phyloP scores from a whole-genome alignment of 2,888 invertebrate genomes.

The Heterodera filipjevi region DNA sequence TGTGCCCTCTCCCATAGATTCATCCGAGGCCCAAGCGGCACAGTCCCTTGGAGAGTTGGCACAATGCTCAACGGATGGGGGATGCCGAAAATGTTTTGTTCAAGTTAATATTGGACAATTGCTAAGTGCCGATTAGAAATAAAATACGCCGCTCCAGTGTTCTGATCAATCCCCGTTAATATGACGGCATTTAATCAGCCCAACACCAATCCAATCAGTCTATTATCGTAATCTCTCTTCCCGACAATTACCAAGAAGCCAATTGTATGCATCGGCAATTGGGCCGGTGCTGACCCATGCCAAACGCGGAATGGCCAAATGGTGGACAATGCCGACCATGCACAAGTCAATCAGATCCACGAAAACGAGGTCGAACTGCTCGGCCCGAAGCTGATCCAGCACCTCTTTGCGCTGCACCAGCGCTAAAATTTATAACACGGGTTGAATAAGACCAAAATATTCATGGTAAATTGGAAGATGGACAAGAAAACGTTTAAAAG shows the following conservation, averaged over 20 bases:
- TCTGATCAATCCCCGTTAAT: too few species aligned
- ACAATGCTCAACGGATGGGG: slow-evolving; percentile 55
- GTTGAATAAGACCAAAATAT: too few species aligned
- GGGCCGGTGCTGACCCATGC: slow-evolving; percentile 60
- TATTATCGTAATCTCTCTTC: too few species aligned
- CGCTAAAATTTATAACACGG: slow-evolving; percentile 39
- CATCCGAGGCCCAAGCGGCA: slow-evolving; percentile 53
- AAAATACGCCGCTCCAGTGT: too few species aligned
- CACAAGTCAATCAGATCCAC: slow-evolving; percentile 58
- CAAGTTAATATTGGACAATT: too few species aligned
- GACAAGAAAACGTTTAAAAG: too few species aligned
- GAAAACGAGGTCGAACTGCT: slow-evolving; percentile 57
- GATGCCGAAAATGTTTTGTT: slow-evolving; percentile 47
- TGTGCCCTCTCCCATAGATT: slow-evolving; percentile 49
- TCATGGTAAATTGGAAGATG: too few species aligned
- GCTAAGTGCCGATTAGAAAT: too few species aligned
- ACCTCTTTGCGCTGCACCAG: slow-evolving; percentile 48
- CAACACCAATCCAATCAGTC: too few species aligned
- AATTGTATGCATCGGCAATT: slow-evolving; percentile 55
- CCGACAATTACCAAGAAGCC: slow-evolving; percentile 37
- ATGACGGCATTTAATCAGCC: too few species aligned
- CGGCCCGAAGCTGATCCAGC: slow-evolving; percentile 46
- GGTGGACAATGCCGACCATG: slow-evolving; percentile 50
- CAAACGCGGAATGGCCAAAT: slow-evolving; percentile 53
- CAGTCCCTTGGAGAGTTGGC: slow-evolving; percentile 54